These are phyloP conservation scores for Spondyliosoma cantharus DNA, from an alignment of 2,797 vertebrate genomes.

Conservation along the genomic window DNA sequence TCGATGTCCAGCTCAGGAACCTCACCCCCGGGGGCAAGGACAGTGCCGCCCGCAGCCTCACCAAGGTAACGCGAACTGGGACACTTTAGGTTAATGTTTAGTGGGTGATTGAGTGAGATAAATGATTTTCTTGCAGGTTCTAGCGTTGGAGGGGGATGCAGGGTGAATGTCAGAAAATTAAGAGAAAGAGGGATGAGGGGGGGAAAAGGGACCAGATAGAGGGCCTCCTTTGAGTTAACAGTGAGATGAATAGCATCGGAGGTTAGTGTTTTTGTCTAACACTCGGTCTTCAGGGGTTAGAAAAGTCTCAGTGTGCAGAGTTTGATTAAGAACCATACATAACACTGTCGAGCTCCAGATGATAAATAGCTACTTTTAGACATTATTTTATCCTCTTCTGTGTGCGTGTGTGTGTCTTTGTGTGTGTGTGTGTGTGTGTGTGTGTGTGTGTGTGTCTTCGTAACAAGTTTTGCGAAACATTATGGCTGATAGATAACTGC, in stretches of 20 bases:
- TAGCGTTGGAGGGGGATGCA: neutral
- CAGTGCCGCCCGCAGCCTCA: constrained; percentile 95
- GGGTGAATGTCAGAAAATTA: constrained; percentile 31
- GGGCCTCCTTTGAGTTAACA: constrained; percentile 33
- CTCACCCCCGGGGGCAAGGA: constrained; percentile 97
- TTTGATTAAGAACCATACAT: constrained; percentile 53
- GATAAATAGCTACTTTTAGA: constrained; percentile 63
- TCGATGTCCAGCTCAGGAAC: constrained; percentile 96
- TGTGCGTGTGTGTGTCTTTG: constrained; percentile 1
- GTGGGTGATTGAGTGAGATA: constrained; percentile 24
- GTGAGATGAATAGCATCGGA: constrained; percentile 38
- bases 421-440: neutral
- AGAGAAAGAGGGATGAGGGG: constrained; percentile 7
- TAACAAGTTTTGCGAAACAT: constrained; percentile 55
- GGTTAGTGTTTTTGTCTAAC: constrained; percentile 39
- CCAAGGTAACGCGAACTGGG: constrained; percentile 88
- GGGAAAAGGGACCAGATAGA: constrained; percentile 13
- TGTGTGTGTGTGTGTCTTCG: neutral
- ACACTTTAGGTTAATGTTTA: neutral
- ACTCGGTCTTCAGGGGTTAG: constrained; percentile 41
- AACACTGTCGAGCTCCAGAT: constrained; percentile 43
- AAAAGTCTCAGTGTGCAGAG: constrained; percentile 38
- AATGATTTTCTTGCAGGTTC: constrained; percentile 15
- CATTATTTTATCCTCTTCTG: constrained; percentile 49
- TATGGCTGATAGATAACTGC: constrained; percentile 62